Evolutionary conservation across 2,797 vertebrate species (phyloP), one percentile per base, ranked within the genome.

Genomic region (Pteropus rufus): DNA sequence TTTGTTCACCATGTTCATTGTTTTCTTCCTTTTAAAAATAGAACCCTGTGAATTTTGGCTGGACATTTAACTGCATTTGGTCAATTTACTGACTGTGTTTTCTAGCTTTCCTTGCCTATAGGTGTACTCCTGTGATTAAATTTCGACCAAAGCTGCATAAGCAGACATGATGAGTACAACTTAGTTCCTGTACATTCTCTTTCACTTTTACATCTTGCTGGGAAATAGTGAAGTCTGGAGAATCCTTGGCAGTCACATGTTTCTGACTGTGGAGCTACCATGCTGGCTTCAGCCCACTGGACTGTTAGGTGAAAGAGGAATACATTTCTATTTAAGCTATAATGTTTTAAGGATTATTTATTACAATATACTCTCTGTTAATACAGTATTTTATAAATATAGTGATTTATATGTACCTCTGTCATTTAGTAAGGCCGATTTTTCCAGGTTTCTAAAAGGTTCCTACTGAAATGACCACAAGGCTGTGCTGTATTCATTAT

Each of bases 241-340:
- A 90, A 67, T n/a, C 44, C 23, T 52, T 84, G 73, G 46, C 34
- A 56, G 58, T 29, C 52, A 69, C 7, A 0, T 60, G 16, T 86
- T 92, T 65, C 60, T 62, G 44, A 89, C 62, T 49, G 60, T 31
- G 84, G 14, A 91, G 29, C 36, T 64, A 21, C 21, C 5, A 11
- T 3, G 7, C 46, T 72, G 54, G 39, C 54, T 80, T 4, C 52
- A 39, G 12, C 58, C 69, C 70, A 11, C 85, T 88, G 46, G 58
- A 52, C 64, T 85, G 26, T 58, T 77, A 73, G 34, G 52, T 21
- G 76, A 87, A 14, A 41, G 41, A 34, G 2, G 64, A 75, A 73
- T 69, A 7, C 41, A 39, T 89, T 95, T 93, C 39, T 52, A 3
- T n/a, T 83, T 62, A 64, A 89, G 3, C 34, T 54, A 92, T 2